Evolutionary conservation across 2,113 vertebrate species (phyloP), one percentile per base, ranked within the genome.

Genomic region (Leptobrachium leishanense): DNA sequence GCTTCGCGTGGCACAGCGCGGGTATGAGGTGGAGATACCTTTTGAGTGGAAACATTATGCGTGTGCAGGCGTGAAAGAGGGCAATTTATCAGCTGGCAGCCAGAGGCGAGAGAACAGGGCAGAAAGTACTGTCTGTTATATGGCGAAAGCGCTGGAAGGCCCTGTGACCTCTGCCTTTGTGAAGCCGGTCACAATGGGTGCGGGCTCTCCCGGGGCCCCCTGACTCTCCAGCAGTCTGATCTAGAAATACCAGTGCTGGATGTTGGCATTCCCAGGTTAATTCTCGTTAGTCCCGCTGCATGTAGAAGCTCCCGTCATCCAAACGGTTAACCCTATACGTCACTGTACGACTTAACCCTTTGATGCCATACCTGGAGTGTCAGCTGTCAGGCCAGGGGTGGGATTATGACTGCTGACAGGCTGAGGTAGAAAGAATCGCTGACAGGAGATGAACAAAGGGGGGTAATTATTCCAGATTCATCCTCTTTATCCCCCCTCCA

Each of bases 71-170:
- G 64, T 59, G 13, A 77, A 81, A 67, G 68, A 68, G 81, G 41
- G 67, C 79, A 12, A 78, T 84, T 39, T 79, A 15, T 63, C 53
- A 77, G 76, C 71, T 74, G 66, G 13, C 12, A 7, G 43, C 0
- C 7, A 59, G 57, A 41, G 20, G 39, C n/a, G 20, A 31, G 20
- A 0, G 41, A 31, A 43, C 6, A 13, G 13, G 68, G 6, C 72
- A 73, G 8, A 11, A 0, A 6, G 66, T 20, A 0, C 0, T 50
- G n/a, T 0, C 50, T 15, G n/a, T 10, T 11, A 1, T 77, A 74
- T 70, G 82, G 84, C 82, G 82, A 85, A n/a, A 39, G 44, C 1
- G 1, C 82, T 85, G 81, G 81, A 90, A 87, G 9, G 67, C 77
- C 53, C 83, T 79, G 2, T 70, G 68, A 84, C 88, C 86, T 87